These are phyloP conservation scores for Arnoldichthys spilopterus DNA, from an alignment of 2,797 vertebrate genomes.

Conservation along the genomic window DNA sequence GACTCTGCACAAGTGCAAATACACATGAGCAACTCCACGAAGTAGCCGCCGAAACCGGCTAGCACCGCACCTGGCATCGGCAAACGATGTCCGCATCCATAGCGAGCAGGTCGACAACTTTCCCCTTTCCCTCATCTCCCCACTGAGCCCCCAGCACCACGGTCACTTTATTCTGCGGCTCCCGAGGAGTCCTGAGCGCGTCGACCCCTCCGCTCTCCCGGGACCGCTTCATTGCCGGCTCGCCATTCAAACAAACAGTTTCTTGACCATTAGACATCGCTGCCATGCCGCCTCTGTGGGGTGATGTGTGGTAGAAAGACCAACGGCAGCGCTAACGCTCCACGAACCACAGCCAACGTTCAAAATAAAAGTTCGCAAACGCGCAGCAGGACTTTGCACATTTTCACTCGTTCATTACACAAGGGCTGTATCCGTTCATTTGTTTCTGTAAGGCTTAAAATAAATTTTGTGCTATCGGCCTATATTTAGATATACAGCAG, in stretches of 20 bases:
- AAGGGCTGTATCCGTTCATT: not conserved
- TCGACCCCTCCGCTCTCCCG: conserved; percentile 64
- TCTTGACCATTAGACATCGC: conserved; percentile 72
- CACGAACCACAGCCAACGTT: not conserved
- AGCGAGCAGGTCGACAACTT: conserved; percentile 84
- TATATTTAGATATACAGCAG: not conserved
- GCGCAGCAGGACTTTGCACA: too few species aligned
- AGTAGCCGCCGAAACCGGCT: not conserved
- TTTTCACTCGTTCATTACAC: not conserved
- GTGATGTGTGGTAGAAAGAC: not conserved
- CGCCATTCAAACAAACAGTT: conserved; percentile 66
- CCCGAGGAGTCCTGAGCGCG: conserved; percentile 61
- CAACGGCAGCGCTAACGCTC: too few species aligned
- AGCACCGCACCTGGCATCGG: conserved; percentile 79
- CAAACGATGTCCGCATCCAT: conserved; percentile 86
- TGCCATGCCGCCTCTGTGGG: conserved; percentile 70
- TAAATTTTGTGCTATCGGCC: not conserved
- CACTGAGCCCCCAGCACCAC: conserved; percentile 86
- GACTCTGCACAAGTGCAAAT: not conserved
- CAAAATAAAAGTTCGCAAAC: conserved; percentile 25
- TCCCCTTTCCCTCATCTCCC: conserved; percentile 86
- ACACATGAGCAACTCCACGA: not conserved
- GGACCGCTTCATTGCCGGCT: conserved; percentile 74
- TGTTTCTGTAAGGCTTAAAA: not conserved
- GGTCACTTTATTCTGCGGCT: conserved; percentile 81